These are phyloP conservation scores for Malurus splendens DNA, from an alignment of 2,797 vertebrate species.

Conservation along the genomic window DNA sequence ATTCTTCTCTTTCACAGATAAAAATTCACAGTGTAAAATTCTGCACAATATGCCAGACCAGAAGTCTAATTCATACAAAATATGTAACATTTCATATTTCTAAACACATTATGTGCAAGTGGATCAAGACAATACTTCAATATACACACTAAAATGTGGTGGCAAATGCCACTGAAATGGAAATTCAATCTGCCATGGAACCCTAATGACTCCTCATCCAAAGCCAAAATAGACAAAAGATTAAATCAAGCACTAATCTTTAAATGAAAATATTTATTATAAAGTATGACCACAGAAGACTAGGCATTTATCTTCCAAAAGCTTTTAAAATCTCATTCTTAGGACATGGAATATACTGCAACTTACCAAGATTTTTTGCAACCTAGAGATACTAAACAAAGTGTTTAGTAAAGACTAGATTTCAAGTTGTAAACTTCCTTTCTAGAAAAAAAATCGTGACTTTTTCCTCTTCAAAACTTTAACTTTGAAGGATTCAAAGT, in stretches of 20 bases:
- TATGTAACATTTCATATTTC: neutral
- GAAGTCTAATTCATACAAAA: neutral
- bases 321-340: neutral
- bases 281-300: neutral
- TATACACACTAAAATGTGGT: neutral
- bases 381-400: neutral
- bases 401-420: neutral
- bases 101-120: neutral
- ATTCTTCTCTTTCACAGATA: neutral
- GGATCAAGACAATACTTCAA: neutral
- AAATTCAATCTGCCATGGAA: neutral
- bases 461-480: neutral
- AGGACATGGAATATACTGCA: neutral
- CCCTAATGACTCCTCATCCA: neutral
- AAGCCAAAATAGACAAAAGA: neutral
- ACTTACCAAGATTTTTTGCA: neutral
- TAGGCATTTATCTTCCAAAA: neutral
- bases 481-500: neutral
- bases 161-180: neutral
- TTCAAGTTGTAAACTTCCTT: neutral
- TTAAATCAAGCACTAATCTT: neutral
- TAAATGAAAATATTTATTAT: neutral
- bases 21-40: neutral
- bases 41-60: neutral
- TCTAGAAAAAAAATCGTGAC: neutral